A percentile compares a stretch with the other conserved stretches of the same genome.
Evolutionary conservation across 2,113 vertebrate genomes (phyloP).

Genomic region (Atlantisia rogersi): DNA sequence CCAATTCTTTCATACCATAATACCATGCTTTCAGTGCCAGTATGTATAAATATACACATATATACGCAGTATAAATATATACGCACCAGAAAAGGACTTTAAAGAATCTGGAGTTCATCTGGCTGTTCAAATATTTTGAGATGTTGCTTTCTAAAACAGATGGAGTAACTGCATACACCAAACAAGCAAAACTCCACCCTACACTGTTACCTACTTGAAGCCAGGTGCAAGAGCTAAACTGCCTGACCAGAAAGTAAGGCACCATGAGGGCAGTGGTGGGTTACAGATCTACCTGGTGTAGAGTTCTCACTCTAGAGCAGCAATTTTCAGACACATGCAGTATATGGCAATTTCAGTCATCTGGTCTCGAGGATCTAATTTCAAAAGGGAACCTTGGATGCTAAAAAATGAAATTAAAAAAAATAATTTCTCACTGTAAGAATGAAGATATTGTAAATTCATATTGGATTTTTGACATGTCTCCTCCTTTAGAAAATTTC

Average conservation of each 20-base stretch:
- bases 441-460: background rate
- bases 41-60: no score
- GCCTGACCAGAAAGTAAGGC: background rate
- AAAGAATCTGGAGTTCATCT: background rate
- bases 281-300: background rate
- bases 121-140: background rate
- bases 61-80: no score
- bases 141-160: background rate
- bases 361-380: background rate
- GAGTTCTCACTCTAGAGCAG: background rate
- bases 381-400: background rate
- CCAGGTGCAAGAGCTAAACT: background rate
- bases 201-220: background rate
- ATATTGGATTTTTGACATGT: background rate
- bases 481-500: background rate
- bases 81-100: background rate
- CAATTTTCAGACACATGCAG: background rate
- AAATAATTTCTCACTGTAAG: background rate
- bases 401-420: background rate
- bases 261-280: rapidly evolving
- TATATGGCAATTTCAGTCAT: background rate
- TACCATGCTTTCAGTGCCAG: background rate
- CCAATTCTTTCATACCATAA: background rate
- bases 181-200: background rate
- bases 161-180: background rate